These are phyloP conservation scores for Orchesella flavescens DNA, from an alignment of 2,888 invertebrate genomes.

Conservation along the genomic window DNA sequence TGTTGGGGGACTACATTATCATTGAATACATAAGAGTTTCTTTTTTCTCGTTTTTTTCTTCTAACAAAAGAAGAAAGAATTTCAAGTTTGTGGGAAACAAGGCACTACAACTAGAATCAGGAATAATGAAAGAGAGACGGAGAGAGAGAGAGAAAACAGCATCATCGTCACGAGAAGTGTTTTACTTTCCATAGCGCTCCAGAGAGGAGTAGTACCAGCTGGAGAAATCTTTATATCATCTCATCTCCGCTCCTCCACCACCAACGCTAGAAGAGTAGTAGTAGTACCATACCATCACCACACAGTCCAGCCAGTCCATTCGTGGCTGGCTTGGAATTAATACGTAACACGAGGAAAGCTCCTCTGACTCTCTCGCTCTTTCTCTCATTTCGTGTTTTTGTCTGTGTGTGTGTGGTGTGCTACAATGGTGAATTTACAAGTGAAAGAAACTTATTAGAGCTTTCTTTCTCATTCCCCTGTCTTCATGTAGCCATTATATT, in stretches of 20 bases:
- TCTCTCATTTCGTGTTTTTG: neutral
- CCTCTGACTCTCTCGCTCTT: neutral
- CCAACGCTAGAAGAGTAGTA: neutral
- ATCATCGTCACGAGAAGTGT: constrained; percentile 15
- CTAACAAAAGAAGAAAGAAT: too few species aligned
- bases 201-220: constrained; percentile 14
- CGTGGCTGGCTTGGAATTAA: constrained; percentile 44
- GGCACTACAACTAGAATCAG: neutral
- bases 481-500: neutral
- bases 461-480: neutral
- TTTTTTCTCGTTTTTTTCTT: neutral
- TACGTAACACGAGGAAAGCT: constrained; percentile 29
- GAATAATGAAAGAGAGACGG: constrained; percentile 25
- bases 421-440: neutral
- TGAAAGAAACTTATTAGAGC: neutral
- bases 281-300: constrained; percentile 26
- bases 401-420: too few species aligned
- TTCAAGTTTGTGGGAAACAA: too few species aligned
- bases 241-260: constrained; percentile 2
- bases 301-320: constrained; percentile 35
- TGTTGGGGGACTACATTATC: too few species aligned
- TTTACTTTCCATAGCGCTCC: neutral
- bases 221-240: constrained; percentile 43
- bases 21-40: too few species aligned
- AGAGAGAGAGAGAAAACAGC: constrained; percentile 4